Conservation (phyloP, 2,113 vertebrate species). For the Archilochus colubris region DNA sequence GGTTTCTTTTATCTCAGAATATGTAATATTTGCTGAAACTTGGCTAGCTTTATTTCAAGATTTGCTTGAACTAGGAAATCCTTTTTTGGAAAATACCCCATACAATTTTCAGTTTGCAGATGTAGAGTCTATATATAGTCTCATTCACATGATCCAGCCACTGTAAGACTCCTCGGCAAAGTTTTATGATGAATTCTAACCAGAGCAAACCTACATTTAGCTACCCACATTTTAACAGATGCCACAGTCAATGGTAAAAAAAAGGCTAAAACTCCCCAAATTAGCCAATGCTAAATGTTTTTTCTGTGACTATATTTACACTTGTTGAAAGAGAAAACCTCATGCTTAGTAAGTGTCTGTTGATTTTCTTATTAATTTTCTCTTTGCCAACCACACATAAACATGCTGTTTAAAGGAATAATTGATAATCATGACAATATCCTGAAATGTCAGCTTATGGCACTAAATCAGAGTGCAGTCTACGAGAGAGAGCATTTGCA, state of each 20-base stretch:
- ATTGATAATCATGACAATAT: background rate
- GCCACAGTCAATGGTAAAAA: background rate
- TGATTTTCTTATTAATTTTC: background rate
- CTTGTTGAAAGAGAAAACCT: background rate
- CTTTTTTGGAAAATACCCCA: background rate
- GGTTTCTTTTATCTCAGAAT: background rate
- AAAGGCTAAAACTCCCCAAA: background rate
- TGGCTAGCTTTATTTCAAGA: background rate
- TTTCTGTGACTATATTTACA: background rate
- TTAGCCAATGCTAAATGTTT: background rate
- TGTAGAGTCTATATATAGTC: background rate
- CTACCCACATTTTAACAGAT: background rate
- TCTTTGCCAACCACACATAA: background rate
- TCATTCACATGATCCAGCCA: background rate
- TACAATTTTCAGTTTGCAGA: slow-evolving; percentile 18
- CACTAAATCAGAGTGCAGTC: background rate
- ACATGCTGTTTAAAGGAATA: background rate
- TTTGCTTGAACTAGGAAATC: background rate
- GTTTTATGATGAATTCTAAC: slow-evolving; percentile 13
- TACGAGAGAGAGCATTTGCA: background rate
- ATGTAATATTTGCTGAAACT: slow-evolving; percentile 9
- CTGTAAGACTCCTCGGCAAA: background rate
- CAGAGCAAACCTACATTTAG: background rate
- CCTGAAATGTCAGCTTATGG: background rate
- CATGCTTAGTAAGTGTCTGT: background rate